Base-by-base conservation (phyloP, 2,797 vertebrate species). In the Pseudomugil gertrudae region DNA sequence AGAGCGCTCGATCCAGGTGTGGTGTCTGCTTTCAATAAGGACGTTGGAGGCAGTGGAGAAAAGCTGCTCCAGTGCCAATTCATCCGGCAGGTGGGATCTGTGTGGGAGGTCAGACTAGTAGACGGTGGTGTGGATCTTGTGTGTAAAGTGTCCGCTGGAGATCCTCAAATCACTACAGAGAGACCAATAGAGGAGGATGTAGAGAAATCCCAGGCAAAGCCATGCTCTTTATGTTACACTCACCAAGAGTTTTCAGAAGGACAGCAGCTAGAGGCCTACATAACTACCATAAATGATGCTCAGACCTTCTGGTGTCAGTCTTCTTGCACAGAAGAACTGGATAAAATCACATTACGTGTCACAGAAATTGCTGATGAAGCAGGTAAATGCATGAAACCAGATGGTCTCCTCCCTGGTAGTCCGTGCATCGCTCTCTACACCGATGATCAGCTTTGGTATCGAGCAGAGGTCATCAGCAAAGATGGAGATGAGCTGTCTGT, bases 281-380 rank as follows among this genome's bases (percentile, higher is more conserved):
- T 95, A 45, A 85, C 92, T 0, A 56, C 89, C 23, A 75, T 94
- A 63, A 88, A 88, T 27, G 87, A 94, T 15, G 95, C 92, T 60
- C 93, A 90, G 48, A 93, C 92, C 51, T 98, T 99, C 76, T 99
- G 97, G 96, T 96, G 96, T 92, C 93, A 94, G 66, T 71, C 84
- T 79, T 89, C 90, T 3, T 83, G 93, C 72, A 72, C 85, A 0
- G 80, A 93, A 54, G 85, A 89, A 0, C 87, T 96, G 27, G 89
- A 87, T 45, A 87, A 86, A 57, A 79, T 98, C 36, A 90, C 94
- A 43, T 71, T 57, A 52, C 56, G 83, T 70, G 83, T 96, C 36
- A 87, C 94, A 55, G 89, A 91, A 75, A 80, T 79, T 19, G 91
- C 84, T 15, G 84, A 90, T 54, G 63, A 71, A 50, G 75, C 65